These are phyloP conservation scores for Morpho achilles DNA, from an alignment of 2,888 invertebrate genomes.

Conservation along the genomic window DNA sequence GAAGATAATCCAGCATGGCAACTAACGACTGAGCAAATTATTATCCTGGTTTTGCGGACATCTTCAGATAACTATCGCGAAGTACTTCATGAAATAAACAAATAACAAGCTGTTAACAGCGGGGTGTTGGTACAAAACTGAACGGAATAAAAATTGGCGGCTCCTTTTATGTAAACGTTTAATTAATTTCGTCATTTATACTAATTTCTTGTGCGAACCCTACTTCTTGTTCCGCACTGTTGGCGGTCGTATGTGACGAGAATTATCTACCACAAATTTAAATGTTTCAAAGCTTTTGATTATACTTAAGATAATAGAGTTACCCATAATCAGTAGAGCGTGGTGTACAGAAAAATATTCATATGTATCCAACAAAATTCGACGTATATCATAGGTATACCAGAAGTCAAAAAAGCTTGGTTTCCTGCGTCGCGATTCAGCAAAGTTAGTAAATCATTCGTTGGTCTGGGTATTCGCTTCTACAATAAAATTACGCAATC, in stretches of 20 bases:
- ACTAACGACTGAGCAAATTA: too few species aligned
- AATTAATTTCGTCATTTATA: conserved; percentile 37
- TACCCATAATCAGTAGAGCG: too few species aligned
- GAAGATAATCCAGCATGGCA: too few species aligned
- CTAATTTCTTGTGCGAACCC: conserved; percentile 34
- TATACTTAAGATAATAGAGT: too few species aligned
- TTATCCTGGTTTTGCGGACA: conserved; percentile 17
- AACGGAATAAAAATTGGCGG: conserved; percentile 16
- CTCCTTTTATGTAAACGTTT: conserved; percentile 28
- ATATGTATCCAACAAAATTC: too few species aligned
- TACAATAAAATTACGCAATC: too few species aligned
- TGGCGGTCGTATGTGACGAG: conserved; percentile 30
- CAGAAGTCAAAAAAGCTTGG: too few species aligned
- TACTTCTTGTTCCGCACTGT: conserved; percentile 29
- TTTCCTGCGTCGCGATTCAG: too few species aligned
- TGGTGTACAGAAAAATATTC: too few species aligned
- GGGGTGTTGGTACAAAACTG: conserved; percentile 22
- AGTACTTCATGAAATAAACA: conserved; percentile 28
- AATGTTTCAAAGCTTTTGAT: not conserved
- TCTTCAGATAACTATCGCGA: conserved; percentile 23
- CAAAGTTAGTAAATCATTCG: too few species aligned
- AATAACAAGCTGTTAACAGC: conserved; percentile 25
- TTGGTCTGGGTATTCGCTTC: too few species aligned
- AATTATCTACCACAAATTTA: not conserved
- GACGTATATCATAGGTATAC: too few species aligned